A percentile compares a stretch with the other conserved stretches of the same genome.
Evolutionary conservation across 2,888 invertebrate genomes (phyloP).

Genomic region (Gryllus longicercus): DNA sequence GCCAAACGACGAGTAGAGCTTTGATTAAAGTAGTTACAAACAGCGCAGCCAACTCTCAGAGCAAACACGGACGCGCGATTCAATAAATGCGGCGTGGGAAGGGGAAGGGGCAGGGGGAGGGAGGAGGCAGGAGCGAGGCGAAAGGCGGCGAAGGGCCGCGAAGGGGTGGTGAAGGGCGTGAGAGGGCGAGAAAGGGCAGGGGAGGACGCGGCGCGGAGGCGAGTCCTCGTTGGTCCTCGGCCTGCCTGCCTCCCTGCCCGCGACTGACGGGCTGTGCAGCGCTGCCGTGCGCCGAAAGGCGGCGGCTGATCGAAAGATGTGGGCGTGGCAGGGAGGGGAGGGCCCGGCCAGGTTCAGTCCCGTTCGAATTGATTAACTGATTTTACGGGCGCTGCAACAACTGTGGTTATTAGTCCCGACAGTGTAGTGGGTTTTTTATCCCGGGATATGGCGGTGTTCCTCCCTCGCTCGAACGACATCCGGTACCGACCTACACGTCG

Average conservation of each 20-base stretch:
- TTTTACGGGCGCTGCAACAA: too few species aligned
- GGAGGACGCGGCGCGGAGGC: conserved; percentile 20
- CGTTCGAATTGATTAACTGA: too few species aligned
- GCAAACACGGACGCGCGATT: conserved; percentile 38
- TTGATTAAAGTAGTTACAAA: conserved; percentile 41
- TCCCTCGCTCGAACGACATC: too few species aligned
- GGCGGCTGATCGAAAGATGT: too few species aligned
- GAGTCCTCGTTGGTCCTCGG: neutral
- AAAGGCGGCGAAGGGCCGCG: conserved; percentile 11
- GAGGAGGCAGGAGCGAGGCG: neutral
- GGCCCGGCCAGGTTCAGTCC: too few species aligned
- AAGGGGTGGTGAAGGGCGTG: conserved; percentile 19
- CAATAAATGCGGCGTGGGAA: conserved; percentile 38
- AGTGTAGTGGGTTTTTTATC: too few species aligned
- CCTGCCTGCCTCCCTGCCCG: neutral
- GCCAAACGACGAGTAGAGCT: conserved; percentile 37
- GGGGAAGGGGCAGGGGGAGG: conserved; percentile 11
- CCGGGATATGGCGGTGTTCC: too few species aligned
- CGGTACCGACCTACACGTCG: too few species aligned
- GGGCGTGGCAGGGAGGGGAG: too few species aligned
- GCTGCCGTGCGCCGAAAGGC: too few species aligned
- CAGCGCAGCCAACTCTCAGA: conserved; percentile 33
- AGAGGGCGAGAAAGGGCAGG: conserved; percentile 20
- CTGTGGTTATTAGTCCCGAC: too few species aligned
- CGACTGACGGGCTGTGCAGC: too few species aligned